These are phyloP conservation scores for Carassius gibelio DNA, from an alignment of 2,113 vertebrate species.

Conservation along the genomic window DNA sequence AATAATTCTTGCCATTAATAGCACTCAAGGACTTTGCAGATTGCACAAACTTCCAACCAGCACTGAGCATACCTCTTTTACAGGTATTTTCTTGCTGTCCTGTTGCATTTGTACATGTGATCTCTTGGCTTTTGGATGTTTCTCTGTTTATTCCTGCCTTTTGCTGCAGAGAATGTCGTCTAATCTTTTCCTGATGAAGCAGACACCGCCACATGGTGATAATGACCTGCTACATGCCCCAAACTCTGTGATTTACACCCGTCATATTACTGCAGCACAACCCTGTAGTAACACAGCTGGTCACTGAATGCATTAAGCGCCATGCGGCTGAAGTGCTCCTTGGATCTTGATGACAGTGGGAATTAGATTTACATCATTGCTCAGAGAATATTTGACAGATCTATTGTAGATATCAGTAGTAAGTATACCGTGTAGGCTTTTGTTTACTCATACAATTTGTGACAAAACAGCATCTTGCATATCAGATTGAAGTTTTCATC, in stretches of 20 bases:
- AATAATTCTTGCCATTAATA: neutral
- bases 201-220: constrained; percentile 52
- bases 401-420: too few relatives aligned
- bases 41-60: neutral
- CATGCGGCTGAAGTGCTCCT: neutral
- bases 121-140: neutral
- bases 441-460: neutral
- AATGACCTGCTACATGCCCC: constrained; percentile 52
- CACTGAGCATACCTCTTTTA: neutral
- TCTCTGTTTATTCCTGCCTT: neutral
- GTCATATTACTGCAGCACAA: constrained; percentile 20
- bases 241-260: constrained; percentile 35
- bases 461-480: neutral
- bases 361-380: neutral
- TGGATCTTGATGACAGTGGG: neutral
- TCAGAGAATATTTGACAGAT: neutral
- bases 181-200: constrained; percentile 34
- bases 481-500: neutral
- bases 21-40: neutral
- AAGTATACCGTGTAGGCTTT: neutral
- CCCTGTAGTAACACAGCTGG: constrained; percentile 28
- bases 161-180: constrained; percentile 37
- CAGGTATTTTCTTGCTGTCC: neutral
- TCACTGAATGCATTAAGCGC: too few relatives aligned
- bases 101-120: neutral